These are phyloP conservation scores for Steinernema hermaphroditum DNA, from an alignment of 2,888 invertebrate genomes.

Conservation along the genomic window DNA sequence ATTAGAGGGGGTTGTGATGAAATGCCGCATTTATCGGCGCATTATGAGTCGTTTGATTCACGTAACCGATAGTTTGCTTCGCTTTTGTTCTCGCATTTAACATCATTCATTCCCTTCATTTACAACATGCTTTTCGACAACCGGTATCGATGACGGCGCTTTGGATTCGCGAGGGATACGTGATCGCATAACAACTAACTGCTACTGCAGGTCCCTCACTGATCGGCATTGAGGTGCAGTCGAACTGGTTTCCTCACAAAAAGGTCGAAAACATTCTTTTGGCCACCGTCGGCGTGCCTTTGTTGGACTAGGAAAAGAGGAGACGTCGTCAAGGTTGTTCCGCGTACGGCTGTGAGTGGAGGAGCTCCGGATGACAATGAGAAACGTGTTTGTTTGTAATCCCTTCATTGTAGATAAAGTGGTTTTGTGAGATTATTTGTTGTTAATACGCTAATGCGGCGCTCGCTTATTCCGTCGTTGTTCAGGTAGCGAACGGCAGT, in stretches of 20 bases:
- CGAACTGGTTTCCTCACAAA: conserved; percentile 10
- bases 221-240: not conserved
- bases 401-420: conserved; percentile 28
- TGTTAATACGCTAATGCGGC: conserved; percentile 29
- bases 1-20: not conserved
- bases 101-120: conserved; percentile 21
- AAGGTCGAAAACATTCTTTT: conserved; percentile 13
- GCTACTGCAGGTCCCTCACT: conserved; percentile 16
- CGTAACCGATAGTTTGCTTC: not conserved
- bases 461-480: conserved; percentile 19
- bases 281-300: not conserved
- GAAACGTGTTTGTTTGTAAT: conserved; percentile 28
- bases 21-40: conserved; percentile 4
- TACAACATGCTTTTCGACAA: conserved; percentile 22
- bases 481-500: not conserved
- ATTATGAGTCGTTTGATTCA: conserved; percentile 2
- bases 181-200: conserved; percentile 31
- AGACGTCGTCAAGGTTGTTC: not conserved
- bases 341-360: not conserved
- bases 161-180: conserved; percentile 24
- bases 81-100: conserved; percentile 22
- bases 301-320: not conserved
- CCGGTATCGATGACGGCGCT: conserved; percentile 26
- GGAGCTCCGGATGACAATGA: not conserved
- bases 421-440: conserved; percentile 28